Conservation (phyloP, 1,140 invertebrate species). For the Caenorhabditis latens region DNA sequence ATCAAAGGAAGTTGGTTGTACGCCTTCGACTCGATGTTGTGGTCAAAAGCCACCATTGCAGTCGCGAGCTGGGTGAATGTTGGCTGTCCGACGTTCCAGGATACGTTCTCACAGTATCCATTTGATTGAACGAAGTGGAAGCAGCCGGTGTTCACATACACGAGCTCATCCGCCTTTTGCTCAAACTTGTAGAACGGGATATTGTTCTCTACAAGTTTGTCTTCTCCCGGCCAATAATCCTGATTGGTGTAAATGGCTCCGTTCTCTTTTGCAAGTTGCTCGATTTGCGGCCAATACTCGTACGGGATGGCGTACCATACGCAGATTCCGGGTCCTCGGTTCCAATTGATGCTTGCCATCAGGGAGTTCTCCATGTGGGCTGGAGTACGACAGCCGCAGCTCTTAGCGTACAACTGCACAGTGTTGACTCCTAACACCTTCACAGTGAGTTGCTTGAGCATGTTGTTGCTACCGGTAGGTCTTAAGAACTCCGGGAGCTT, state of each 20-base stretch:
- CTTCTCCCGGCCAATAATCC: conserved; percentile 2
- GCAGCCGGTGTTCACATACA: background rate
- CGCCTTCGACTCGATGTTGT: background rate
- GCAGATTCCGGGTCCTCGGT: too few relatives aligned
- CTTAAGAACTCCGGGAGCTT: too few relatives aligned
- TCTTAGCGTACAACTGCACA: too few relatives aligned
- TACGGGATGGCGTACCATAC: too few relatives aligned
- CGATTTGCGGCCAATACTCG: too few relatives aligned
- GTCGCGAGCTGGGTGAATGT: background rate
- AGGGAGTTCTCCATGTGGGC: too few relatives aligned
- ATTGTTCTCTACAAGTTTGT: background rate
- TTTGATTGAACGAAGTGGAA: conserved; percentile 8
- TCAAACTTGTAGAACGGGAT: background rate
- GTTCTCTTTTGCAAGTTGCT: too few relatives aligned
- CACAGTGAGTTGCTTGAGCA: too few relatives aligned
- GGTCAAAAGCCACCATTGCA: background rate
- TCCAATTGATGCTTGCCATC: too few relatives aligned
- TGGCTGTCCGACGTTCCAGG: conserved; percentile 3
- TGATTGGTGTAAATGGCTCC: background rate
- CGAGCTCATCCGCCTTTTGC: background rate
- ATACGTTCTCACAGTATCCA: background rate
- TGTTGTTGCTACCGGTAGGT: too few relatives aligned
- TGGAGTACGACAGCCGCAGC: too few relatives aligned
- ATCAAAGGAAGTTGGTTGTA: background rate
- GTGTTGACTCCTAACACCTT: too few relatives aligned